Evolutionary conservation across 2,797 vertebrate species (phyloP).

Genomic region (Helarctos malayanus): DNA sequence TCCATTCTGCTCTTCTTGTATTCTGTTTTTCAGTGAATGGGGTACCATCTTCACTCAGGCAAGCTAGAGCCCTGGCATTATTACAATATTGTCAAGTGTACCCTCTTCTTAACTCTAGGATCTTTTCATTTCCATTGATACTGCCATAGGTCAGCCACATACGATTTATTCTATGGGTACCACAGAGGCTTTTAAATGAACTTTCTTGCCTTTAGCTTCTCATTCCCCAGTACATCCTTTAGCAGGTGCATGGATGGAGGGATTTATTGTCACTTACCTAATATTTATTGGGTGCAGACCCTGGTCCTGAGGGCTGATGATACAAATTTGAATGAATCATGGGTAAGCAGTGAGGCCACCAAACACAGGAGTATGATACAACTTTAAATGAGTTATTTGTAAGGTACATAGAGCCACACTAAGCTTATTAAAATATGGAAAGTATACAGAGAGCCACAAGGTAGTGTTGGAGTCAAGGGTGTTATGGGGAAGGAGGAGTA

Average conservation of each 20-base stretch:
- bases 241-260: background rate
- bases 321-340: constrained; percentile 48
- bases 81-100: background rate
- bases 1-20: background rate
- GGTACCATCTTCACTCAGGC: background rate
- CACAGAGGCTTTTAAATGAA: constrained; percentile 19
- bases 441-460: background rate
- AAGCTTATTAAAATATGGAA: constrained; percentile 12
- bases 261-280: constrained; percentile 35
- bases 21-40: constrained; percentile 7
- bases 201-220: constrained; percentile 43
- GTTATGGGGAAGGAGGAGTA: background rate
- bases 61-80: background rate
- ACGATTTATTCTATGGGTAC: constrained; percentile 19
- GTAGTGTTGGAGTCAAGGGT: background rate
- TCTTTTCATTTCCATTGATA: constrained; percentile 41
- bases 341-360: background rate
- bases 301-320: background rate
- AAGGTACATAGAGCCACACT: background rate
- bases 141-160: background rate
- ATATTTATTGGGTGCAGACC: background rate
- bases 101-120: constrained; percentile 32
- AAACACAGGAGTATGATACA: background rate
- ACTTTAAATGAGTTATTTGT: constrained; percentile 42
- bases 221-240: background rate